phyloP scores from a whole-genome alignment of 2,797 vertebrate species.

The Gymnoscopelus microlampas region DNA sequence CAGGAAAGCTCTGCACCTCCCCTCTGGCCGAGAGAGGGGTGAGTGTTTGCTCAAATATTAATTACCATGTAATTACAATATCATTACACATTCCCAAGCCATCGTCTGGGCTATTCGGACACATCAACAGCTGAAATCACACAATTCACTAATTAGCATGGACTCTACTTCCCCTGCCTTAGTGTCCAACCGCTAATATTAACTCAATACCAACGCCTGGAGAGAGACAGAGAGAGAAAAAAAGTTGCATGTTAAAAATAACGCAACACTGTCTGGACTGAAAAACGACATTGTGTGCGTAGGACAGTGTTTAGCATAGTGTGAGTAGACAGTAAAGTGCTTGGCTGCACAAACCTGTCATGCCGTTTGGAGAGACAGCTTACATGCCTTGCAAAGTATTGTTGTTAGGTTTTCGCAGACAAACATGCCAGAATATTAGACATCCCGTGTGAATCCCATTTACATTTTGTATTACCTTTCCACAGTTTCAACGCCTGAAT shows the following conservation, averaged over 20 bases:
- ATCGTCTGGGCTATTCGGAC: constrained; percentile 36
- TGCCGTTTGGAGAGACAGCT: constrained; percentile 28
- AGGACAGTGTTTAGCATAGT: constrained; percentile 14
- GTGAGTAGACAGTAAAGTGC: constrained; percentile 13
- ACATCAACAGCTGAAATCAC: constrained; percentile 30
- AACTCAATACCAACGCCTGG: constrained; percentile 37
- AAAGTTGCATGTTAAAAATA: constrained; percentile 26
- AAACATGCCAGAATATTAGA: constrained; percentile 46
- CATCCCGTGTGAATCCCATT: constrained; percentile 35
- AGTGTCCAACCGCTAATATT: constrained; percentile 47
- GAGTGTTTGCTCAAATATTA: constrained; percentile 69
- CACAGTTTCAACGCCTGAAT: constrained; percentile 24
- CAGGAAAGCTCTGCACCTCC: constrained; percentile 27
- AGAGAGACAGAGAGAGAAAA: constrained; percentile 28
- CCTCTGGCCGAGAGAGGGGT: constrained; percentile 32
- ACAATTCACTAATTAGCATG: constrained; percentile 61
- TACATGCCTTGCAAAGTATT: constrained; percentile 18
- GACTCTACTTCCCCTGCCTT: constrained; percentile 35
- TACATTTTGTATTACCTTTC: constrained; percentile 24
- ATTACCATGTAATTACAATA: constrained; percentile 77
- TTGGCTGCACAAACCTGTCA: constrained; percentile 41
- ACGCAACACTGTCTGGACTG: constrained; percentile 7
- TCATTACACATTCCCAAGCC: constrained; percentile 70
- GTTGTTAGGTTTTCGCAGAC: constrained; percentile 11
- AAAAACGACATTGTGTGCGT: constrained; percentile 17